Evolutionary conservation across 2,797 vertebrate species (phyloP), one percentile per base, ranked within the genome.

Genomic region (Lepidocolaptes lacrymiger): DNA sequence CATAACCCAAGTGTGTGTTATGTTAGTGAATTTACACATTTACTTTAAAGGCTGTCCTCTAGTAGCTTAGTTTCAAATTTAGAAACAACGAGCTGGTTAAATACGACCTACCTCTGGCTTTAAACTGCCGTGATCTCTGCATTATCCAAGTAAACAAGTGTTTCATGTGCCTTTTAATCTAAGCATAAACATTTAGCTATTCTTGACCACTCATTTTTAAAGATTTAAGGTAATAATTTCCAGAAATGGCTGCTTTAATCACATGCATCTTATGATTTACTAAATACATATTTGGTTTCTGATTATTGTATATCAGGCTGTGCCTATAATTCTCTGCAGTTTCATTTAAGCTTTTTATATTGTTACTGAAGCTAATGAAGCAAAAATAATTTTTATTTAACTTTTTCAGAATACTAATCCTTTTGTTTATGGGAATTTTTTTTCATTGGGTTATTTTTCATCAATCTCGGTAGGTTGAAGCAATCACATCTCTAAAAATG

Each of bases 271-370:
- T 77, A 67, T n/a, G 13, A 19, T 74, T 85, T 86, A 4, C 44
- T 88, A 67, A 90, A 91, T 77, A 43, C 12, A 19, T 58, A 15
- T 73, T 91, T 91, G n/a, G 62, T 93, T 94, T 94, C 55, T 74
- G 61, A 24, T 85, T 83, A 67, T 21, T 85, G 5, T 72, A 27
- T 72, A 26, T 83, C 21, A 26, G 10, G 55, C 83, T 86, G 28
- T 67, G 56, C 10, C 9, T 93, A 3, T 41, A 67, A 82, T 79
- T 85, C 23, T 55, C 22, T 92, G 23, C 17, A 23, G 11, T 91
- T 95, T 26, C 1, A 8, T 74, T 84, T 89, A 9, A 26, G 44
- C 27, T 83, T 94, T 69, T 59, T 14, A 3, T 48, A 6, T 64
- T 85, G 30, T 81, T 67, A 43, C 24, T 64, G 48, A 30, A 39